Base-by-base conservation (phyloP, 2,113 vertebrate species). In the Tympanuchus pallidicinctus region DNA sequence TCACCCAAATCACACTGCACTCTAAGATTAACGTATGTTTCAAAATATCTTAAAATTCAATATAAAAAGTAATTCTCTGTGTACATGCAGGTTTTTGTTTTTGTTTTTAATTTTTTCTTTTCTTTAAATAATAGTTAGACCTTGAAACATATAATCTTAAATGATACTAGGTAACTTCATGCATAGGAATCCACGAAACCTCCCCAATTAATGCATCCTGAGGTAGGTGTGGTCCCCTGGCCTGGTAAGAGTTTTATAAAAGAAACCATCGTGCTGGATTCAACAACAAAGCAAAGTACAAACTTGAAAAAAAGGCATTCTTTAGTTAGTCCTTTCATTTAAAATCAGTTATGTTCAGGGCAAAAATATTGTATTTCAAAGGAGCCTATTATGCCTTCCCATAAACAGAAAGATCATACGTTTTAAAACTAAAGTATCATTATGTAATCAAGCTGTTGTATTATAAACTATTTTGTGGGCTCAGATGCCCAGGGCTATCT, bases 391-490 rank as follows among this genome's bases (percentile, higher is more conserved):
- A 96, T 95, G 96, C 92, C 88, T 95, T 94, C 95, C 88, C 90
- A 97, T 95, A 96, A 95, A 97, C 95, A 97, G 92, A 95, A 96
- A 96, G 92, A 96, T 95, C 94, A 95, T 95, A 96, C 70, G 80
- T 97, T 96, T 94, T 90, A 96, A 94, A 95, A 97, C 92, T 95
- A 73, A 96, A 96, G 95, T 95, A 95, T 96, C 95, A 96, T 96
- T 97, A 97, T 96, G 95, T 93, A 95, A 96, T 97, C 96, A 96
- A 95, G 95, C 94, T 94, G 94, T 96, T 96, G 95, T 95, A 96
- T 96, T 95, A 96, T 96, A 95, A 96, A 96, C 92, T 96, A 96
- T 96, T 96, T 94, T 94, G 96, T 91, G 96, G 96, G 94, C 92
- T 96, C 89, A 89, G 94, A 96, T 96, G 95, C 96, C 95, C 96